These are phyloP conservation scores for Poecile atricapillus DNA, from an alignment of 2,113 vertebrate species.

Conservation along the genomic window DNA sequence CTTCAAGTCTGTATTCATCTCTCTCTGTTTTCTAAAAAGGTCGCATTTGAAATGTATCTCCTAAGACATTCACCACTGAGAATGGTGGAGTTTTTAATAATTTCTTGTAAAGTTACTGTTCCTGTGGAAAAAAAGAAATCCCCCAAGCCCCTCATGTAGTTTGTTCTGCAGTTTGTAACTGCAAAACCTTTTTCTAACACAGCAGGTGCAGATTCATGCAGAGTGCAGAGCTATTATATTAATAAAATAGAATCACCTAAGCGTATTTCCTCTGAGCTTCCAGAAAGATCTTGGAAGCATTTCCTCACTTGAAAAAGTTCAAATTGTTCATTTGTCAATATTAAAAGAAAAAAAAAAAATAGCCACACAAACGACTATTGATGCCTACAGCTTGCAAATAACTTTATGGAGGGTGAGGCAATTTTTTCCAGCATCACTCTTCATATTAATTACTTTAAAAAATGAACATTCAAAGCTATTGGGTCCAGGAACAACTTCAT, in stretches of 20 bases:
- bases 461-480: constrained; percentile 4
- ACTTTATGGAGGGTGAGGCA: neutral
- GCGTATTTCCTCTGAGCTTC: constrained; percentile 3
- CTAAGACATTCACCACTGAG: neutral
- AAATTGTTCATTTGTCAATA: neutral
- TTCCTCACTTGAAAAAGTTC: neutral
- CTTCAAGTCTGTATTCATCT: neutral
- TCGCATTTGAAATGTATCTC: constrained; percentile 14
- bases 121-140: neutral
- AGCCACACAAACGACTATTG: neutral
- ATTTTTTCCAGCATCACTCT: neutral
- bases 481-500: constrained; percentile 13
- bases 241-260: neutral
- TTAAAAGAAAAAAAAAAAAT: neutral
- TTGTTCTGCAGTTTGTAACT: neutral
- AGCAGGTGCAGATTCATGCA: neutral
- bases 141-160: neutral
- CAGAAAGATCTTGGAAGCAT: constrained; percentile 7
- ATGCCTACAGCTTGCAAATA: constrained; percentile 33
- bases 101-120: neutral
- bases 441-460: constrained; percentile 30
- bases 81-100: neutral
- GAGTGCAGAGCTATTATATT: neutral
- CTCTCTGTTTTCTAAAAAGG: neutral
- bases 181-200: constrained; percentile 3